Evolutionary conservation across 2,888 invertebrate species (phyloP), one percentile per base, ranked within the genome.

Genomic region (Dicycla oo): DNA sequence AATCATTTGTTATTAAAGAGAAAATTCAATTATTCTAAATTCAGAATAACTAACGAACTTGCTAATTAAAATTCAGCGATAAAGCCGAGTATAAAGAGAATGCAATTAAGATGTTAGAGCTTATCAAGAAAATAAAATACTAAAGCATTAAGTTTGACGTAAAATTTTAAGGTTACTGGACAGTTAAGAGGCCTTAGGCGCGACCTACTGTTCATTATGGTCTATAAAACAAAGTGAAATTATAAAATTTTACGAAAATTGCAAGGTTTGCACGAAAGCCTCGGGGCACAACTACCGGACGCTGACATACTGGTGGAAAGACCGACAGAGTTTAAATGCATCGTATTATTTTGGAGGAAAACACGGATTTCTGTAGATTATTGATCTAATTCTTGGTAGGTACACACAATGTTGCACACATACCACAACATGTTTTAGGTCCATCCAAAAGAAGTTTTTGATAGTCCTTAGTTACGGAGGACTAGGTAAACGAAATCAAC

Each of bases 191-290:
- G 81, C 84, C 84, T 75, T 64, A 71, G 83, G 86, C 84, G 72
- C 77, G 87, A 88, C 86, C 85, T 87, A 85, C 86, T 88, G 88
- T 89, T 86, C 86, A 88, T 91, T 90, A 89, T 86, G 82, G 86
- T 83, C 89, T 86, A 92, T 92, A 92, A 92, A 93, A 91, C 89
- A 90, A 90, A 89, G 88, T 87, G 86, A 87, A 93, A 92, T 92
- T 92, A 92, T 90, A 88, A 90, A 90, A 90, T 93, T 92, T 88
- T 72, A 86, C 80, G 86, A 88, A 90, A 92, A 93, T 92, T 90
- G 90, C 87, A 82, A 88, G 87, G 86, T 88, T 88, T 88, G 88
- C 87, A 80, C 78, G 70, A 83, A 70, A 68, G 74, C 85, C 91
- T 83, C 49, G 47, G 83, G 90, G 67, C 34, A 34, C n/a, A 51